Conservation (phyloP, 92 coral and sea anemone genomes). For the Montipora capitata region DNA sequence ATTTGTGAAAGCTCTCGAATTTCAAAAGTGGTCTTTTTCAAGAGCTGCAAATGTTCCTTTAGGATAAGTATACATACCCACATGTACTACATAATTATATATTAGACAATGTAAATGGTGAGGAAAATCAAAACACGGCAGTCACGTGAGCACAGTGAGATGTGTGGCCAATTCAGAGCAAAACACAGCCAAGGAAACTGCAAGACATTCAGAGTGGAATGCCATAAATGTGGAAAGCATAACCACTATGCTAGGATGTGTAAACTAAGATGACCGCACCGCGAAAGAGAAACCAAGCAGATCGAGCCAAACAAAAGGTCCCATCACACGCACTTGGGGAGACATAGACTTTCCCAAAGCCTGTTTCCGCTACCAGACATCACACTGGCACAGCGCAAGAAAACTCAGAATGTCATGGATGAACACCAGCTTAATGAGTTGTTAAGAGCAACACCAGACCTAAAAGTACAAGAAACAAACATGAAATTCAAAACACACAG, state of each 20-base stretch:
- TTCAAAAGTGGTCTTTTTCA: no score
- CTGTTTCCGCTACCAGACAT: slow-evolving; percentile 14
- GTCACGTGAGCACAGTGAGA: slow-evolving; percentile 2
- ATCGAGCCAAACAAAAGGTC: background rate
- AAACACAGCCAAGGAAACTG: slow-evolving; percentile 53
- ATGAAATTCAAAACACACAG: slow-evolving; percentile 50
- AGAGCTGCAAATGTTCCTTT: no score
- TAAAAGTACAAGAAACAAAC: slow-evolving; percentile 8
- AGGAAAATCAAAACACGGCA: no score
- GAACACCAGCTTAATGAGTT: slow-evolving; percentile 46
- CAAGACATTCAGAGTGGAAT: slow-evolving; percentile 52
- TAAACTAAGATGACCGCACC: background rate
- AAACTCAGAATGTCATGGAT: slow-evolving; percentile 35
- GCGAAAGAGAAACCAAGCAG: slow-evolving; percentile 11
- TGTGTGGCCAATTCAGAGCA: slow-evolving; percentile 39
- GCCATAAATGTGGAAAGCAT: slow-evolving; percentile 55
- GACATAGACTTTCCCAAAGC: no score
- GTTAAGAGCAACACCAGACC: slow-evolving; percentile 34
- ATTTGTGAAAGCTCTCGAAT: no score
- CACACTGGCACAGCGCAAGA: slow-evolving; percentile 40
- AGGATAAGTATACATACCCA: no score
- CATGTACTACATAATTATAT: no score
- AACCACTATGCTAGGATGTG: slow-evolving; percentile 70
- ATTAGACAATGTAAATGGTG: no score
- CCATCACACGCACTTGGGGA: background rate